Evolutionary conservation across 2,797 vertebrate species (phyloP), one percentile per base, ranked within the genome.

Genomic region (Silurus aristotelis): DNA sequence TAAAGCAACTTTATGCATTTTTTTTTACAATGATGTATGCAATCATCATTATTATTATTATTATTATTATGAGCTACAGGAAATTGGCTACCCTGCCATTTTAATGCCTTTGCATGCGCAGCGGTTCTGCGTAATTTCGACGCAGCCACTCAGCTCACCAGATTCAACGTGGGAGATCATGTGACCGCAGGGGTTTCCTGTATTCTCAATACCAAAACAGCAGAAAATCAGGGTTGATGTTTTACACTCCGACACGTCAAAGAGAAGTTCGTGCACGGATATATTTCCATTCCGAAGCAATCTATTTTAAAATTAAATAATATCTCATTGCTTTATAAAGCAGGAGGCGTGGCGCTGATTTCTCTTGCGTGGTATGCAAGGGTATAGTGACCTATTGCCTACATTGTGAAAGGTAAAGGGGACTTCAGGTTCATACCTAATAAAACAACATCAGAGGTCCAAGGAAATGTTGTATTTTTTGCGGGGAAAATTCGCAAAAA

Each of bases 321-420:
- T 31, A 55, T 52, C 6, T 46, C 43, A 17, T 19, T 31, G 60
- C 12, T 63, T 46, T 70, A 15, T 6, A 31, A 38, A 67, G 25
- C 17, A 6, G 6, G 6, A 48, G 22, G 15, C 19, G 55, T 38
- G 20, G 43, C 38, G 2, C n/a, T 10, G 14, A 27, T 13, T 17
- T 17, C n/a, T 14, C 61, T 63, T 56, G 58, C 46, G 17, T 19
- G 55, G 20, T 66, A 22, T 68, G 63, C 10, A 55, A 2, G 4
- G 66, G 48, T 22, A 52, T 20, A 73, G 20, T 87, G 87, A 80
- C 85, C 89, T 68, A 43, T 89, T 83, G 89, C 90, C 89, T 88
- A 88, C 84, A 88, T 84, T 80, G 27, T 0, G 67, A 72, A 46
- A 1, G 22, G 14, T 61, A 9, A 58, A 12, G 19, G 1, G 1